Evolutionary conservation across 2,888 invertebrate genomes (phyloP).

Genomic region (Volucella inflata): DNA sequence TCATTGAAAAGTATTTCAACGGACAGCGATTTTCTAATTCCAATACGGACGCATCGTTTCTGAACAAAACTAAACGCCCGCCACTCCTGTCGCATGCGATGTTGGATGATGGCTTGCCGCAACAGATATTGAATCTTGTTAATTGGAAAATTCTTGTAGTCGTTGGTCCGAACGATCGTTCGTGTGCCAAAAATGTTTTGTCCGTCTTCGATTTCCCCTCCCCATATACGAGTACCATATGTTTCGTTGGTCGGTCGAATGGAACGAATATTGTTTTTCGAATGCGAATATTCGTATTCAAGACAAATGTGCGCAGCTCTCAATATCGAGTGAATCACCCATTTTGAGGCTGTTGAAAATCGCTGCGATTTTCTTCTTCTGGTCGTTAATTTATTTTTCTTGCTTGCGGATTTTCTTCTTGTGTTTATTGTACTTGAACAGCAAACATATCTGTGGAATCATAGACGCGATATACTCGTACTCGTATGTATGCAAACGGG

Average conservation of each 20-base stretch:
- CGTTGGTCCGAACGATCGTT: conserved; percentile 21
- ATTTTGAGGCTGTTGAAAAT: background rate
- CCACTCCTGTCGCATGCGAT: conserved; percentile 17
- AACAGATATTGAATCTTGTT: conserved; percentile 63
- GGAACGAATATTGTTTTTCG: conserved; percentile 9
- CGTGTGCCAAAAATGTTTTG: conserved; percentile 62
- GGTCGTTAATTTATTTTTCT: conserved; percentile 21
- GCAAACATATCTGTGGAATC: background rate
- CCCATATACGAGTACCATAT: background rate
- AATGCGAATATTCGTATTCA: background rate
- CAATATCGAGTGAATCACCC: conserved; percentile 48
- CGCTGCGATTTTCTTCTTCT: conserved; percentile 10
- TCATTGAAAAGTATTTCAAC: conserved; percentile 12
- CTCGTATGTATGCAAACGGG: background rate
- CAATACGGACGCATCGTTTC: background rate
- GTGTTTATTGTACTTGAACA: conserved; percentile 33
- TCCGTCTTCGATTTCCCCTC: conserved; percentile 26
- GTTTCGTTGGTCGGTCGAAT: conserved; percentile 27
- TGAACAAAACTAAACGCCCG: background rate
- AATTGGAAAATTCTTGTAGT: conserved; percentile 73
- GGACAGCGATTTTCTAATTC: background rate
- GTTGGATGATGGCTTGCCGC: conserved; percentile 44
- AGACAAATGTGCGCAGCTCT: conserved; percentile 40
- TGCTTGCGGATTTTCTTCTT: conserved; percentile 11
- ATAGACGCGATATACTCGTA: conserved; percentile 12